These are phyloP conservation scores for Ambastaia sidthimunki DNA, from an alignment of 2,797 vertebrate species.

Conservation along the genomic window DNA sequence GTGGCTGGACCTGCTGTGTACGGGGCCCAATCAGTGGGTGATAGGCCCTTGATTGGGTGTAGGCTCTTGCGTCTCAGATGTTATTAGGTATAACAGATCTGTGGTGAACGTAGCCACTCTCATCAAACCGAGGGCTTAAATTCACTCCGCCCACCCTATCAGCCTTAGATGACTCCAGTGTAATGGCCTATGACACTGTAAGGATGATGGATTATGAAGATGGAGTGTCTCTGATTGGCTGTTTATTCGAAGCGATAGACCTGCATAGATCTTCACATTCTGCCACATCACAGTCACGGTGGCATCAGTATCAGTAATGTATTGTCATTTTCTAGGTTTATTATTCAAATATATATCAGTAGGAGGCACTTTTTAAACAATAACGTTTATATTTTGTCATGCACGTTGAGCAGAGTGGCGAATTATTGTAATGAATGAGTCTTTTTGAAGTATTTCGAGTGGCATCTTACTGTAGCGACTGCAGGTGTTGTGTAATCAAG, in stretches of 20 bases:
- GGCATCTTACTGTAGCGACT: slow-evolving; percentile 5
- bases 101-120: slow-evolving; percentile 27
- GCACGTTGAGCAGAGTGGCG: neutral
- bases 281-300: neutral
- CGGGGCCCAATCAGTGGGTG: slow-evolving; percentile 46
- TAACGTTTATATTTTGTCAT: slow-evolving; percentile 12
- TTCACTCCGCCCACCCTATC: slow-evolving; percentile 24
- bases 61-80: slow-evolving; percentile 41
- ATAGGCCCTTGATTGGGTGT: slow-evolving; percentile 53
- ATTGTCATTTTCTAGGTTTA: neutral
- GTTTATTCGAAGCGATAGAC: slow-evolving; percentile 20
- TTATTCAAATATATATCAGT: neutral
- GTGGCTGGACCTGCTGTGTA: slow-evolving; percentile 28
- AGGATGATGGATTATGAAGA: slow-evolving; percentile 38
- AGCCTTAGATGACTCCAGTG: slow-evolving; percentile 16
- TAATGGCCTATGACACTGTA: slow-evolving; percentile 14
- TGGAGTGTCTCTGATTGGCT: slow-evolving; percentile 35
- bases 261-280: slow-evolving; percentile 7
- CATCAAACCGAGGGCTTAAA: slow-evolving; percentile 38
- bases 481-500: slow-evolving; percentile 44
- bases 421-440: slow-evolving; percentile 29
- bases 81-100: slow-evolving; percentile 51
- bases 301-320: slow-evolving; percentile 13
- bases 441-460: slow-evolving; percentile 23
- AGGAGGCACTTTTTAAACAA: neutral